Evolutionary conservation across 1,140 invertebrate species (phyloP), one percentile per base, ranked within the genome.

Genomic region (Mizuhopecten yessoensis): DNA sequence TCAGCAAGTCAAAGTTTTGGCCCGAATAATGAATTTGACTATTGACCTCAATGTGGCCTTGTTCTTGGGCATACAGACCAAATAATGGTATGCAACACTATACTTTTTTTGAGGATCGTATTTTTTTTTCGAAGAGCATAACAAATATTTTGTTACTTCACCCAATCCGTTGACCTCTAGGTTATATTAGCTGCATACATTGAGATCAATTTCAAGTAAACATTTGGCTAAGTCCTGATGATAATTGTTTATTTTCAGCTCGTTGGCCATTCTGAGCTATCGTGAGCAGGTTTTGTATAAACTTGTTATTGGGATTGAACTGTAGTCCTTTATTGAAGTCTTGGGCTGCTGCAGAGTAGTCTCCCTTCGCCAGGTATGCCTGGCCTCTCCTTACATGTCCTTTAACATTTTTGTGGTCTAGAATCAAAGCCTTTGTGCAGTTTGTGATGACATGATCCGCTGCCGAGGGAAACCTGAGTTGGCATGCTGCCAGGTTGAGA

Each of bases 401-500:
- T 75, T 75, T 75, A 5, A 75, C 57, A 75, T 75, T 75, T 75
- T 75, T n/a, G 23, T 29, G n/a, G 29, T 75, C 57, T n/a, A 75
- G n/a, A 75, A 75, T 75, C 11, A 75, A 75, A 75, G 57, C 57
- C 57, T 75, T 75, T n/a, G 23, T 29, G n/a, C 57, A 75, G 11
- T 75, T 75, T 75, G 57, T 75, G 57, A 75, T 75, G 17, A 75
- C 57, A 75, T 75, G 57, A n/a, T 75, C n/a, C 7, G 57, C 57
- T 29, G 57, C 57, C n/a, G 57, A 75, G n/a, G 57, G 57, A 29
- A 75, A 75, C 57, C 29, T 75, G 23, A 75, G 57, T 75, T 75
- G 57, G 57, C 57, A 75, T n/a, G 57, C 57, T 75, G 57, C 57
- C 23, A 75, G n/a, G 57, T 75, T 75, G n/a, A 75, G 57, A 29